Percentiles rank a stretch among this genome's conserved stretches.
phyloP scores from a whole-genome alignment of 2,113 vertebrate species.

The Rhineura floridana region DNA sequence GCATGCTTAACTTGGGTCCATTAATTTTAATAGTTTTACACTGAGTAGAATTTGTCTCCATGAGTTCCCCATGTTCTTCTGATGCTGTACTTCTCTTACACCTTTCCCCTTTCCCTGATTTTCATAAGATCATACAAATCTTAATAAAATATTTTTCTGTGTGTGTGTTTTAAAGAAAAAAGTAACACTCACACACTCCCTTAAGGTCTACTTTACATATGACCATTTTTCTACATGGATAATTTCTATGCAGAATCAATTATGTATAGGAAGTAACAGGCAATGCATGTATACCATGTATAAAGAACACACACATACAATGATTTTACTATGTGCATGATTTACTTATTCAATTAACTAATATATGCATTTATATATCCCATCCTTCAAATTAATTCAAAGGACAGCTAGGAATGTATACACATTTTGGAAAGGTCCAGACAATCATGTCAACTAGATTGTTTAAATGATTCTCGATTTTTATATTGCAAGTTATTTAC shows the following conservation, averaged over 20 bases:
- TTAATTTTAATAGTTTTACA: too few species aligned
- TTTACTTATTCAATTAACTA: background rate
- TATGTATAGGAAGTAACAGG: background rate
- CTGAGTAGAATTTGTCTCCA: too few species aligned
- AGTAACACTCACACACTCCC: background rate
- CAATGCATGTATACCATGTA: background rate
- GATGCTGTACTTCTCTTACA: background rate
- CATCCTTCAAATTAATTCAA: background rate
- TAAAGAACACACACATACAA: background rate
- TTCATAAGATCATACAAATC: background rate
- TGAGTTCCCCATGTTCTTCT: background rate
- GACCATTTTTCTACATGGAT: background rate
- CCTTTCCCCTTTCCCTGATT: background rate
- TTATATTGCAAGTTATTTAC: conserved; percentile 44
- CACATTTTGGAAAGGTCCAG: conserved; percentile 16
- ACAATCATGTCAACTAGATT: conserved; percentile 75
- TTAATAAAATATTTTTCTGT: background rate
- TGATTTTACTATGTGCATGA: background rate
- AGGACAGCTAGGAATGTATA: background rate
- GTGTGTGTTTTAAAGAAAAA: background rate
- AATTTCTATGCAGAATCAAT: background rate
- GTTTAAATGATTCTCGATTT: conserved; percentile 67
- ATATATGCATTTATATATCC: conserved; percentile 1
- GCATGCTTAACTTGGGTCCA: too few species aligned
- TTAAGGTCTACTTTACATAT: background rate